Percentiles rank a stretch among this genome's conserved stretches.
These are phyloP conservation scores for Mesoclemmys tuberculata DNA, from an alignment of 2,113 vertebrate genomes.

Conservation along the genomic window DNA sequence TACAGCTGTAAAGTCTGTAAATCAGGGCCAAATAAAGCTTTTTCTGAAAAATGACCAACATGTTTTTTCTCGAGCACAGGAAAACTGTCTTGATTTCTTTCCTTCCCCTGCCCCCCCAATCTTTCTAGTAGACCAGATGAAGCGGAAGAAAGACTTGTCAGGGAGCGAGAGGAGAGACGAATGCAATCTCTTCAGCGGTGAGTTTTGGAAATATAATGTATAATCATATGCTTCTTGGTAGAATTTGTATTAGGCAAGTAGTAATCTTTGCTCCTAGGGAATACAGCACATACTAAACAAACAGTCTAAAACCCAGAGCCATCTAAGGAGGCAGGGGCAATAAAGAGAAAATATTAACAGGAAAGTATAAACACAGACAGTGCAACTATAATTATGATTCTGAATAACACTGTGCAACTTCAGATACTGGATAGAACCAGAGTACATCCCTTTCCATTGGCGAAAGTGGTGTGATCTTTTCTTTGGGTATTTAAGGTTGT, in stretches of 20 bases:
- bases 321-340: neutral
- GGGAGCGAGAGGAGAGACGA: conserved; percentile 70
- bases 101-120: neutral
- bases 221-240: neutral
- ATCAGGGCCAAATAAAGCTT: neutral
- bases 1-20: neutral
- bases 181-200: conserved; percentile 73
- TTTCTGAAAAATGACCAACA: neutral
- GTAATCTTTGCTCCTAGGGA: neutral
- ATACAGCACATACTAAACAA: neutral
- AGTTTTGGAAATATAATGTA: neutral
- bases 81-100: neutral
- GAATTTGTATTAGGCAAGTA: neutral
- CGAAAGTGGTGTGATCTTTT: neutral
- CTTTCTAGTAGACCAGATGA: conserved; percentile 58
- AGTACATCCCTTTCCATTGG: neutral
- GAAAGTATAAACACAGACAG: neutral
- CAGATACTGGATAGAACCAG: neutral
- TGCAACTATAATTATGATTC: neutral
- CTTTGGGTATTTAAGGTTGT: neutral
- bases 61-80: neutral
- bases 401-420: neutral
- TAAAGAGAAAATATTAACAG: neutral
- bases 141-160: conserved; percentile 68
- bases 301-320: neutral